These are phyloP conservation scores for Drosophila sp. DNA, from an alignment of 1,140 invertebrate genomes.

Conservation along the genomic window DNA sequence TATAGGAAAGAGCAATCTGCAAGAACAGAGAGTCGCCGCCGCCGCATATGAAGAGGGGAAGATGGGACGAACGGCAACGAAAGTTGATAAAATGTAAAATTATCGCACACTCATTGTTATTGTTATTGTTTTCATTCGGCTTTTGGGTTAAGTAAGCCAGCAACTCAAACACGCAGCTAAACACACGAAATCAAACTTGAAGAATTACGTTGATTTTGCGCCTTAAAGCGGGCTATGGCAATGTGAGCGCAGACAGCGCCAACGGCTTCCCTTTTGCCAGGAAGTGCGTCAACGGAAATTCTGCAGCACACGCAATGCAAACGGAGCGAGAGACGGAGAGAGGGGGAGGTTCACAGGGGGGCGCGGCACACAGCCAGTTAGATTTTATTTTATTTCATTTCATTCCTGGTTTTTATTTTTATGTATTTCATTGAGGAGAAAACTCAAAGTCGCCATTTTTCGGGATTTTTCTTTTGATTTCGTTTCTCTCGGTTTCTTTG, in stretches of 20 bases:
- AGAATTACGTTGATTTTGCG: conserved; percentile 72
- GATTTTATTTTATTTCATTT: conserved; percentile 71
- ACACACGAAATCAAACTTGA: conserved; percentile 76
- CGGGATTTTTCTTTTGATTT: conserved; percentile 19
- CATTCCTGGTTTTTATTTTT: conserved; percentile 67
- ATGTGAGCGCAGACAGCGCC: conserved; percentile 21
- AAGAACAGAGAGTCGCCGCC: conserved; percentile 12
- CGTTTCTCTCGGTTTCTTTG: conserved; percentile 32
- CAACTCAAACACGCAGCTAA: conserved; percentile 74
- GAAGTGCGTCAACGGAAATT: conserved; percentile 74
- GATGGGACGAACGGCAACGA: conserved; percentile 25
- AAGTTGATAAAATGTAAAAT: conserved; percentile 82
- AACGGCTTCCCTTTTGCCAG: conserved; percentile 21
- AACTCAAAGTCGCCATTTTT: conserved; percentile 38
- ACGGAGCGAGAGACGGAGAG: not conserved
- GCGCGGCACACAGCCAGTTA: conserved; percentile 55
- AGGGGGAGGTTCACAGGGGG: not conserved
- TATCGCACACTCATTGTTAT: conserved; percentile 82
- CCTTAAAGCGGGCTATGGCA: conserved; percentile 44
- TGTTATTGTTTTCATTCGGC: conserved; percentile 57
- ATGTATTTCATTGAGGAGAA: conserved; percentile 34
- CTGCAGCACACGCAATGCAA: conserved; percentile 68
- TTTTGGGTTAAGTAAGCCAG: conserved; percentile 64
- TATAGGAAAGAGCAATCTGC: not conserved
- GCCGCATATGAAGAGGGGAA: conserved; percentile 23